These are phyloP conservation scores for Syngnathus rostellatus DNA, from an alignment of 2,797 vertebrate genomes.

Conservation along the genomic window DNA sequence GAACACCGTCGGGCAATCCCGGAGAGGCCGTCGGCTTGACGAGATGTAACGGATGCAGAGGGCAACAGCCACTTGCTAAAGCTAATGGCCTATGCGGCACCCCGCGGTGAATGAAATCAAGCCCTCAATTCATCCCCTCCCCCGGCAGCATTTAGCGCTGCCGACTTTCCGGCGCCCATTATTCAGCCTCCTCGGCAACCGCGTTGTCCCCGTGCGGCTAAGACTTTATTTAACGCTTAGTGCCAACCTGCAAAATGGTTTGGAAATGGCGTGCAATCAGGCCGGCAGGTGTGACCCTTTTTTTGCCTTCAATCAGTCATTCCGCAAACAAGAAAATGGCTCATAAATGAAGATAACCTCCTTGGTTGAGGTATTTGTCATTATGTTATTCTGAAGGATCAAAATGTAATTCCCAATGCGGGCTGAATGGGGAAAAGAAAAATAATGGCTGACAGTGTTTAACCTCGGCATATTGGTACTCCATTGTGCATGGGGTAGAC, in stretches of 20 bases:
- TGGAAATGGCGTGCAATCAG: neutral
- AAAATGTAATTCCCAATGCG: neutral
- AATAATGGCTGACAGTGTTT: neutral
- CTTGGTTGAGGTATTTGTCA: neutral
- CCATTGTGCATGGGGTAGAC: neutral
- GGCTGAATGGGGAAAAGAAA: neutral
- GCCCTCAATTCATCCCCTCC: constrained; percentile 43
- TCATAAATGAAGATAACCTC: neutral
- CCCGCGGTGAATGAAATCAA: constrained; percentile 44
- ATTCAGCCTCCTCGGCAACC: constrained; percentile 20
- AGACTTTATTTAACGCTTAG: constrained; percentile 9
- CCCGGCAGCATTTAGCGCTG: constrained; percentile 30
- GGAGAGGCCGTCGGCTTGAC: neutral
- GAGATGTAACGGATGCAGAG: constrained; percentile 2
- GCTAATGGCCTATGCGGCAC: constrained; percentile 44
- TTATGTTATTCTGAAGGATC: neutral
- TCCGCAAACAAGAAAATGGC: neutral
- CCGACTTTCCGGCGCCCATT: constrained; percentile 46
- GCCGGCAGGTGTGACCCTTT: neutral
- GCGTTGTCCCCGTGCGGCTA: constrained; percentile 24
- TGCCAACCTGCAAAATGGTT: neutral
- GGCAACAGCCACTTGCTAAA: constrained; percentile 27
- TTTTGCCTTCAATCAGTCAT: neutral
- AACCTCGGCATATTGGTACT: neutral
- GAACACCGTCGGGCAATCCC: neutral